Conservation (phyloP, 2,888 invertebrate species). For the Himalopsyche kuldschensis region DNA sequence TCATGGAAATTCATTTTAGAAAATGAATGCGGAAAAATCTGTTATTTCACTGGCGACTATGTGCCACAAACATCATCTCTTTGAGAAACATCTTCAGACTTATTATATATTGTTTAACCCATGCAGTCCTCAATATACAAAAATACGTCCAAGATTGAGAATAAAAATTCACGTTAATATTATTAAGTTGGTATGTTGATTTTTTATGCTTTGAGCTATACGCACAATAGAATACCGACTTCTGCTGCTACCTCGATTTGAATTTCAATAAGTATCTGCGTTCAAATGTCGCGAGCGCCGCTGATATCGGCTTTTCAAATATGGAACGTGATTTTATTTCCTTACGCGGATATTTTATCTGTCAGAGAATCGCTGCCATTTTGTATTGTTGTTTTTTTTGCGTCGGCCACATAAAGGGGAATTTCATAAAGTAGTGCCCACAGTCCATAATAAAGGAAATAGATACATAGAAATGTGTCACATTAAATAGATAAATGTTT, state of each 20-base stretch:
- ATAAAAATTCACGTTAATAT: too few species aligned
- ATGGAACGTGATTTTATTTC: background rate
- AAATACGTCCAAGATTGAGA: too few species aligned
- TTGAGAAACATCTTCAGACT: too few species aligned
- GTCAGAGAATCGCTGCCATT: background rate
- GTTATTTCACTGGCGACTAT: too few species aligned
- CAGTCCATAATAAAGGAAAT: background rate
- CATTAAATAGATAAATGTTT: background rate
- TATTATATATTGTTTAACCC: too few species aligned
- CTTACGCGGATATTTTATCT: background rate
- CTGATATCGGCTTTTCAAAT: slow-evolving; percentile 1
- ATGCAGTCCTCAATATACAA: too few species aligned
- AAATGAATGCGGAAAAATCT: too few species aligned
- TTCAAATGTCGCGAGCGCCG: background rate
- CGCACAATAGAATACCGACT: background rate
- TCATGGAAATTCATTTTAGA: too few species aligned
- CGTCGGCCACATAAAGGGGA: background rate
- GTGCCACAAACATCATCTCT: too few species aligned
- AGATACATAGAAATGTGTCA: background rate
- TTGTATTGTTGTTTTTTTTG: background rate
- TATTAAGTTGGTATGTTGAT: too few species aligned
- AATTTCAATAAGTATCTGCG: background rate
- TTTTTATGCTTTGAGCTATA: too few species aligned
- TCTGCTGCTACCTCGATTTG: background rate
- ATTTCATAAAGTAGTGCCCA: background rate